Percentiles rank a stretch among this genome's conserved stretches.
These are phyloP conservation scores for Struthidea cinerea DNA, from an alignment of 2,113 vertebrate genomes.

Conservation along the genomic window DNA sequence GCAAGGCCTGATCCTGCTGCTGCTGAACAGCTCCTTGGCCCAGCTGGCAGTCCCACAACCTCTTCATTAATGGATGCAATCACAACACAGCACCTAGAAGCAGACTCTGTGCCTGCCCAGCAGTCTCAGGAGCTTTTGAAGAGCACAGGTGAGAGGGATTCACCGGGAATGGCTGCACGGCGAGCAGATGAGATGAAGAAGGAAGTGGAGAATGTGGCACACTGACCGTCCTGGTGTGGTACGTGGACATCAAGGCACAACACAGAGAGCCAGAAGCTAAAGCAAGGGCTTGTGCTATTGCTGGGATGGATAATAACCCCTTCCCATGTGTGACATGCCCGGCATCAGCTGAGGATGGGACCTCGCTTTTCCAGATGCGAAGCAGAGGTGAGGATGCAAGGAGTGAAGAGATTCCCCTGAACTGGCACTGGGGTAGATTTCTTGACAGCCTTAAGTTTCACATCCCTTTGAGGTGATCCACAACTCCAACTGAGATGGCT, in stretches of 20 bases:
- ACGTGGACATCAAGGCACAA: neutral
- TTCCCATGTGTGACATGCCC: rapidly evolving
- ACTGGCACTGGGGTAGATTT: neutral
- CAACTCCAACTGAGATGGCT: neutral
- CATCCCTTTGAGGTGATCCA: neutral
- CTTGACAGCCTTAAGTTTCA: neutral
- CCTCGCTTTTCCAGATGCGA: neutral
- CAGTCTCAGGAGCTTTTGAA: neutral
- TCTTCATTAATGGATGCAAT: neutral
- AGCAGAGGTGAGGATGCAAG: neutral
- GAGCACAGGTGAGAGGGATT: neutral
- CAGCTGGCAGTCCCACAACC: neutral
- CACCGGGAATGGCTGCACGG: rapidly evolving
- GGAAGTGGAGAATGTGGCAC: neutral
- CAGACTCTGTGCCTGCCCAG: neutral
- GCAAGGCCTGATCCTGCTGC: neutral
- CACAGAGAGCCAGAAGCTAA: neutral
- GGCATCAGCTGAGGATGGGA: neutral
- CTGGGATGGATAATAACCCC: neutral
- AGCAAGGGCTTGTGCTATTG: neutral
- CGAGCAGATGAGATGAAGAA: neutral
- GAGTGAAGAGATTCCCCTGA: neutral
- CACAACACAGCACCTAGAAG: neutral
- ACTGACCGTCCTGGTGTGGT: neutral
- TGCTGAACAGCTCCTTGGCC: neutral